Percentiles rank a stretch among this genome's conserved stretches.
phyloP scores from a whole-genome alignment of 2,888 invertebrate species.

The Pemphredon lugubris region DNA sequence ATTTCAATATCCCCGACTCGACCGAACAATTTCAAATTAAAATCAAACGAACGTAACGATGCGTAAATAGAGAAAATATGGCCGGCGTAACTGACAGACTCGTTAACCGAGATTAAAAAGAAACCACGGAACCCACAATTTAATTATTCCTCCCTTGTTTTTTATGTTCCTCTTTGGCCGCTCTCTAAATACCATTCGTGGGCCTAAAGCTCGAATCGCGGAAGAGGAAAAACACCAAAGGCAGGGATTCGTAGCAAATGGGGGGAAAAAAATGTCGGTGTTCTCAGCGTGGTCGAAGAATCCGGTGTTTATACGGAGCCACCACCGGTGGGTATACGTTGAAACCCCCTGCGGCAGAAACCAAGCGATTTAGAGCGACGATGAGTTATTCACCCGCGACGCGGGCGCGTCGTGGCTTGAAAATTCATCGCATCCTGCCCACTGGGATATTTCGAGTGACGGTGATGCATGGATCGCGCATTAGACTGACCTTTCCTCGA shows the following conservation, averaged over 20 bases:
- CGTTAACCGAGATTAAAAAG: no score
- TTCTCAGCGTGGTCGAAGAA: constrained; percentile 8
- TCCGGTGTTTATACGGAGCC: constrained; percentile 11
- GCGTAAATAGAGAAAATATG: no score
- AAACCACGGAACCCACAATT: no score
- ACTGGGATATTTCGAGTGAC: constrained; percentile 18
- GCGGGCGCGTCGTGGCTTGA: not conserved
- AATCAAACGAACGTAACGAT: not conserved
- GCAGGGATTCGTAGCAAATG: no score
- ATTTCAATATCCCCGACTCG: not conserved
- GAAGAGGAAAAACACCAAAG: not conserved
- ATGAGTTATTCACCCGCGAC: constrained; percentile 21
- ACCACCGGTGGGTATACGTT: constrained; percentile 6
- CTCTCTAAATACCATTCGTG: no score
- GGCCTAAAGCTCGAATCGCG: not conserved
- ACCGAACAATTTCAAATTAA: not conserved
- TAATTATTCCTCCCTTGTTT: no score
- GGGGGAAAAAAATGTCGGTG: constrained; percentile 3
- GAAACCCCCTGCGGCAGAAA: constrained; percentile 3
- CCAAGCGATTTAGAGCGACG: constrained; percentile 14
- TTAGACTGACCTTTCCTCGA: not conserved
- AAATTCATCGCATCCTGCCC: constrained; percentile 26
- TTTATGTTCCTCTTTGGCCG: no score
- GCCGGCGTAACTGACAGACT: no score
- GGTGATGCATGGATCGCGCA: not conserved